Percentiles rank a stretch among this genome's conserved stretches.
Conservation (phyloP, 2,797 vertebrate genomes). For the Simalia tracyae region DNA sequence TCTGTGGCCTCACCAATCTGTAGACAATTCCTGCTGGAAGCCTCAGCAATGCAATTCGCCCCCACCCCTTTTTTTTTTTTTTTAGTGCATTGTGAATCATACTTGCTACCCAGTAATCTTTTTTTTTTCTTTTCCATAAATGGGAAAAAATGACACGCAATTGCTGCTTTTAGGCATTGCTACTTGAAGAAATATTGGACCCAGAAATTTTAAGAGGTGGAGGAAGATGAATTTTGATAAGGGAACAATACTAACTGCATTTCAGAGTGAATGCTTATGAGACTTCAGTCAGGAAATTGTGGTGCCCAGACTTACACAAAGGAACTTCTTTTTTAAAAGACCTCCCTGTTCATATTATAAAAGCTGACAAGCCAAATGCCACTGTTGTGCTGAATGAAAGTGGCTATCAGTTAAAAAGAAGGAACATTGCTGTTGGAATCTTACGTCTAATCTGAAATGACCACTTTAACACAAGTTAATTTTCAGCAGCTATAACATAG, state of each 20-base stretch:
- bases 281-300: not conserved
- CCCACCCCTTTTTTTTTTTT: not conserved
- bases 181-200: not conserved
- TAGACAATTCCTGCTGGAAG: not conserved
- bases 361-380: not conserved
- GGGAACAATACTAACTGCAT: conserved; percentile 8
- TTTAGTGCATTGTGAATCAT: not conserved
- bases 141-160: not conserved
- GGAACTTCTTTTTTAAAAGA: conserved; percentile 28
- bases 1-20: not conserved
- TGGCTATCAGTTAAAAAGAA: conserved; percentile 52
- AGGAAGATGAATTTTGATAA: not conserved
- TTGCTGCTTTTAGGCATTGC: not conserved
- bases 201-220: not conserved
- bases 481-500: conserved; percentile 55
- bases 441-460: conserved; percentile 60
- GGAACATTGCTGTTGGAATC: conserved; percentile 40
- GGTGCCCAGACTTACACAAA: conserved; percentile 15
- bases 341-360: conserved; percentile 25
- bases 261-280: conserved; percentile 31
- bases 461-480: conserved; percentile 56
- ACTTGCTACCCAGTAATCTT: not conserved
- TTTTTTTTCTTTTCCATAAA: not conserved
- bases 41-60: too few relatives aligned
- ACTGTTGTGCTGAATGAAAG: conserved; percentile 36